Evolutionary conservation across 2,888 invertebrate genomes (phyloP), one percentile per base, ranked within the genome.

Genomic region (Mesorhabditis belari): DNA sequence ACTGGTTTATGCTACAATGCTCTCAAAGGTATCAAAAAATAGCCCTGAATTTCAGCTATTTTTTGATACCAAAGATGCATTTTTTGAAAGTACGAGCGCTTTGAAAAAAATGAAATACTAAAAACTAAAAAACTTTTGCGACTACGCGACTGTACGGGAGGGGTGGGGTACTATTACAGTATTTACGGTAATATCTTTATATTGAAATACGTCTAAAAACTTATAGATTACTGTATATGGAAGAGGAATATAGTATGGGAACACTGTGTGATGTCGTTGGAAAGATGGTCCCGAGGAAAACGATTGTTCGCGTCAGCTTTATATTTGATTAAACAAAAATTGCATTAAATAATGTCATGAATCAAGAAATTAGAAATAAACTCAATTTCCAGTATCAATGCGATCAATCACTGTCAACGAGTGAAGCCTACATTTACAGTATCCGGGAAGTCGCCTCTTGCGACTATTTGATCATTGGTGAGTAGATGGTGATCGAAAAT

Each of bases 341-440:
- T 21, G 49, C 23, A 19, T 3, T 56, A 12, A 23, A 12, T n/a
- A 52, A 52, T 23, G 17, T 12, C 12, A 23, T 52, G 1, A 23
- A n/a, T n/a, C 17, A n/a, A 1, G 9, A n/a, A 19, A n/a, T 12
- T 12, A 52, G 52, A 12, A 5, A 49, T 19, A 19, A 51, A 51
- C 17, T 51, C 17, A 12, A 19, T 25, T 63, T 67, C 60, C 61
- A 70, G 70, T 70, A 70, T 53, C 53, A 61, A 50, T 70, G 70
- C 49, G 63, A 66, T 24, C 53, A 59, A 3, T n/a, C 21, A 21
- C 53, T 64, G 9, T 28, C 60, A 17, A 60, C 64, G 3, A 56
- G 61, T 23, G 67, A 67, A 49, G 70, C 65, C 1, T 55, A 60
- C 51, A 56, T 66, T 5, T 23, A 49, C 2, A 55, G 58, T 9